Conservation (phyloP, 2,888 invertebrate genomes). For the Caenorhabditis doughertyi region DNA sequence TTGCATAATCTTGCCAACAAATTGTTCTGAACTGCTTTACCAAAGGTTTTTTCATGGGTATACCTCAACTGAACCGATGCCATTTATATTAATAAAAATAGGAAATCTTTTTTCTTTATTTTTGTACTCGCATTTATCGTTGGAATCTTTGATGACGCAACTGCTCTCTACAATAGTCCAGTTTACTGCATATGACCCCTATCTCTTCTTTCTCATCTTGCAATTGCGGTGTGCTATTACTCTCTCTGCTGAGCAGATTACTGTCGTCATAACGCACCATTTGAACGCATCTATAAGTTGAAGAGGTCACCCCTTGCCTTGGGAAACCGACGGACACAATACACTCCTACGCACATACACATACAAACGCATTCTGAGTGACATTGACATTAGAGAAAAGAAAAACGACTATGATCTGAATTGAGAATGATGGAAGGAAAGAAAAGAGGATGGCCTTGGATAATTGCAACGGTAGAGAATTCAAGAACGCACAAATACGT, state of each 20-base stretch:
- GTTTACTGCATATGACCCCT: conserved; percentile 39
- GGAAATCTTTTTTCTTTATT: background rate
- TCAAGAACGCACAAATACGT: background rate
- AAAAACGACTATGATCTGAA: background rate
- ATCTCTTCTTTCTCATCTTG: too few relatives aligned
- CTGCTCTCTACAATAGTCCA: conserved; percentile 14
- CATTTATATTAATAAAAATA: conserved; percentile 32
- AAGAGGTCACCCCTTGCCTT: conserved; percentile 29
- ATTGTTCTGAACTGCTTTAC: conserved; percentile 26
- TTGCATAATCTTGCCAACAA: background rate
- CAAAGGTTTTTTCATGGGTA: conserved; percentile 25
- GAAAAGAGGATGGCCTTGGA: conserved; percentile 9
- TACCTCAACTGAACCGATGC: conserved; percentile 3
- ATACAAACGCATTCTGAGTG: background rate
- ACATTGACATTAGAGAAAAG: conserved; percentile 10
- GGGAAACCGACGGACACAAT: conserved; percentile 24
- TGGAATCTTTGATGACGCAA: background rate
- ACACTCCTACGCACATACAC: background rate
- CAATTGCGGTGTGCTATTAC: conserved; percentile 30
- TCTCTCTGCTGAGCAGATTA: conserved; percentile 45
- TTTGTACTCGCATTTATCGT: background rate
- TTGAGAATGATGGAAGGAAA: background rate
- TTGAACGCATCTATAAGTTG: conserved; percentile 21
- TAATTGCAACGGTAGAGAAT: background rate
- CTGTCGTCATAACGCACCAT: conserved; percentile 48